phyloP scores from a whole-genome alignment of 2,113 vertebrate genomes.

The Scolopax mira region DNA sequence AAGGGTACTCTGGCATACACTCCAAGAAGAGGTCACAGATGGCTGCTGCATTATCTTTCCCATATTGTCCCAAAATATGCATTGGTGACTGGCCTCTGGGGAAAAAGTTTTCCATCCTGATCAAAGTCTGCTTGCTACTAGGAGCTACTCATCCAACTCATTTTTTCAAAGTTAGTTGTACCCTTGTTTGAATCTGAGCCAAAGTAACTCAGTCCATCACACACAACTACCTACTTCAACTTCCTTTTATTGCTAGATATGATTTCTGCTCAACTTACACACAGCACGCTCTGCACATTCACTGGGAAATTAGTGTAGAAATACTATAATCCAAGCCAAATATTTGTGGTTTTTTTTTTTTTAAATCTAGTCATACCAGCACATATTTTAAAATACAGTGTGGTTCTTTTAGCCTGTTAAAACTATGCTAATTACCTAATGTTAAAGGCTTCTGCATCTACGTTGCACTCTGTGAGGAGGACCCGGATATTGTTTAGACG shows the following conservation, averaged over 20 bases:
- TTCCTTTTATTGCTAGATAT: neutral
- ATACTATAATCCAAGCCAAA: neutral
- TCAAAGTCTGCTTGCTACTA: neutral
- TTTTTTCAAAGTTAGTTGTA: neutral
- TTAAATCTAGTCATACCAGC: neutral
- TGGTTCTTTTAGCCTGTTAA: neutral
- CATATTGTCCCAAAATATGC: constrained; percentile 96
- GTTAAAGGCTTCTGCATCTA: constrained; percentile 97
- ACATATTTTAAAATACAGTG: neutral
- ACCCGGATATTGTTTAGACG: constrained; percentile 93
- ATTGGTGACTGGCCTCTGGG: constrained; percentile 95
- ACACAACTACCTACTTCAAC: neutral
- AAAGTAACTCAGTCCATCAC: neutral
- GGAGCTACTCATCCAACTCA: neutral
- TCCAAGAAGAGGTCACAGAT: constrained; percentile 98
- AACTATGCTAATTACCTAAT: constrained; percentile 78
- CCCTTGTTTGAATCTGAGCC: neutral
- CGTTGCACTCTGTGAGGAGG: constrained; percentile 94
- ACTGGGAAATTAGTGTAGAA: neutral
- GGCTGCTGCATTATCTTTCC: constrained; percentile 95
- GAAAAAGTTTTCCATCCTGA: neutral
- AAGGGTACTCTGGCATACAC: constrained; percentile 95
- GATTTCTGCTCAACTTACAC: neutral
- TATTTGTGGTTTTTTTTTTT: neutral
- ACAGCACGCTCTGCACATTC: neutral